Base-by-base conservation (phyloP, 2,113 vertebrate species). In the Apeltes quadracus region DNA sequence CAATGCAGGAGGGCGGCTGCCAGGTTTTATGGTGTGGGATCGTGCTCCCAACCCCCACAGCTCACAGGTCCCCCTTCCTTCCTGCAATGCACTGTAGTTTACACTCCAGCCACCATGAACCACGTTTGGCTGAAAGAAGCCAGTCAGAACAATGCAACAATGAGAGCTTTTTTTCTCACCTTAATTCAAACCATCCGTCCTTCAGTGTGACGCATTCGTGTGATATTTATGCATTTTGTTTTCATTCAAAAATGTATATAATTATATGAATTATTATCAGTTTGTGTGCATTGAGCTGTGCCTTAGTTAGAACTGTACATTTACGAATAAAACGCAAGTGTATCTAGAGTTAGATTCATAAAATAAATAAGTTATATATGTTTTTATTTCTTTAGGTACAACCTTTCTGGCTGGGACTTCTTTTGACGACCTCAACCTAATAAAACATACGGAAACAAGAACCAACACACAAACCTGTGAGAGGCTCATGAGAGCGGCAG, bases 21-120 rank as follows among this genome's bases (percentile, higher is more conserved):
- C 90, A 89, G 88, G 86, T 89, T 92, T 92, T 92, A 92, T 86
- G 89, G 90, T 88, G 82, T 82, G 84, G 83, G 87, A 90, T 91
- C 85, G 79, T 64, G 84, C 87, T 90, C 88, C 89, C 89, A 89
- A 87, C 88, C 92, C 91, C 89, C 91, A 83, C 88, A 80, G 82
- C 71, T n/a, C n/a, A n/a, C 83, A 75, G 81, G 85, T 84, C 90
- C 91, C 91, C 88, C 92, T 94, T 94, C 93, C 94, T 94, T 94
- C 93, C 93, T 94, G 92, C 82, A 64, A 85, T 88, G 90, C 89
- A 91, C 91, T 92, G 90, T 91, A 93, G 88, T 90, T 91, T 93
- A 93, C 93, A 92, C 92, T 91, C 71, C 87, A 89, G 89, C 90
- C 89, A 69, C 79, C 88, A 82, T 54, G 71, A 86, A 87, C 64